phyloP scores from a whole-genome alignment of 2,113 vertebrate genomes.

The Vulpes ferrilata region DNA sequence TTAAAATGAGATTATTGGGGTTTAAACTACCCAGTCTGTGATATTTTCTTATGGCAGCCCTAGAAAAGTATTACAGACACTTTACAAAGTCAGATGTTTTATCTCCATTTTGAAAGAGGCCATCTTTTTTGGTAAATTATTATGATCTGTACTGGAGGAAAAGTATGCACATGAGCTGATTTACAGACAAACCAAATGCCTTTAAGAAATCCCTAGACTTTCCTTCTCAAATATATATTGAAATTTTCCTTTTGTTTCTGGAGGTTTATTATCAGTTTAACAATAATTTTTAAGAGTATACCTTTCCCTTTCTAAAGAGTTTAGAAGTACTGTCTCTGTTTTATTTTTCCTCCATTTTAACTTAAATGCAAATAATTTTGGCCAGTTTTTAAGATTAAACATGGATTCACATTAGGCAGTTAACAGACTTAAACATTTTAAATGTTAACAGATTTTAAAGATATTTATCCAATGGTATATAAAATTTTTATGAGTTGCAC shows the following conservation, averaged over 20 bases:
- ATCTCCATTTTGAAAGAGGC: slow-evolving; percentile 32
- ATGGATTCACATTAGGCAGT: background rate
- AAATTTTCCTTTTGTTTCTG: slow-evolving; percentile 2
- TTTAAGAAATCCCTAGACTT: slow-evolving; percentile 10
- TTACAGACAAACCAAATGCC: background rate
- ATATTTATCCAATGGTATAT: background rate
- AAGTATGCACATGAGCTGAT: background rate
- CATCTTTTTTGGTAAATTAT: slow-evolving; percentile 20
- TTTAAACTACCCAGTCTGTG: background rate
- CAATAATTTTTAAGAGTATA: background rate
- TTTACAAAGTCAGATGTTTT: slow-evolving; percentile 3
- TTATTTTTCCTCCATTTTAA: slow-evolving; percentile 32
- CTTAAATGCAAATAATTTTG: slow-evolving; percentile 31
- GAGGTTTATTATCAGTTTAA: background rate
- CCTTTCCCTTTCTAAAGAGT: background rate
- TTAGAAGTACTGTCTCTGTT: slow-evolving; percentile 33
- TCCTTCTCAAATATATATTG: slow-evolving; percentile 51
- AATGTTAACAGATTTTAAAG: background rate
- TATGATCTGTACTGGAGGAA: background rate
- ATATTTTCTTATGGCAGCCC: background rate
- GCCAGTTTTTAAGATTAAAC: background rate
- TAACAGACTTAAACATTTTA: slow-evolving; percentile 22
- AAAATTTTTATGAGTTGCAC: slow-evolving; percentile 28
- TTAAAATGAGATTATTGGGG: background rate
- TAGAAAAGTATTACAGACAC: background rate